Base-by-base conservation (phyloP, 1,140 invertebrate genomes). In the Helicoverpa armigera region DNA sequence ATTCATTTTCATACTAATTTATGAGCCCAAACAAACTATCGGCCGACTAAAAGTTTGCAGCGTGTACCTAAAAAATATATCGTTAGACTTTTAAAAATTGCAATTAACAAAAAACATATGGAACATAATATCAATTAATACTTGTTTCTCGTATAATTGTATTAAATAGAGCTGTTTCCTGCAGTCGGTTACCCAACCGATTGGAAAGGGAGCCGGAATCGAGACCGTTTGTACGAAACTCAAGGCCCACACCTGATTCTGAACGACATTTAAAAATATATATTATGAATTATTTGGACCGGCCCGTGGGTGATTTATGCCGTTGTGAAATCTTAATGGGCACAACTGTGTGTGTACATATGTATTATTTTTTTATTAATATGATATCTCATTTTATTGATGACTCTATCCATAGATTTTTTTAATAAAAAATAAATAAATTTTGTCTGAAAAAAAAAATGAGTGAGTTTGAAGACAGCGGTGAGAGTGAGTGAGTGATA, bases 151-250 rank as follows among this genome's bases (percentile, higher is more conserved):
- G 35, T 60, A 76, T 87, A 87, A 86, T 88, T 85, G 83, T 86
- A 79, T 77, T 69, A 82, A 81, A 80, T 85, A 86, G 85, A 86
- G 79, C 72, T 80, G 80, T 87, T 90, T 89, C 86, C 85, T 88
- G 84, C 82, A 80, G 76, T 74, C 61, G 58, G 79, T 92, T 92
- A 85, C 87, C 72, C 88, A 94, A 94, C 88, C 72, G 72, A 91
- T 92, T 92, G 86, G 90, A 91, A 92, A 92, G 90, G 92, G 85
- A 86, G 89, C 90, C 90, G 90, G 89, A 90, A 89, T 84, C 61
- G 73, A 77, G 75, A 73, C 29, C 78, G 50, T 84, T 86, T 87
- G 87, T 88, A 86, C 76, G 81, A 87, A 81, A 80, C 87, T 91
- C 90, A 91, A 93, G 91, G 91, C 83, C 85, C 85, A 82, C 73